Evolutionary conservation across 35 echinoderm and acorn worm genomes (phyloP), one percentile per base, ranked within the genome.

Genomic region (Ptychodera flava): DNA sequence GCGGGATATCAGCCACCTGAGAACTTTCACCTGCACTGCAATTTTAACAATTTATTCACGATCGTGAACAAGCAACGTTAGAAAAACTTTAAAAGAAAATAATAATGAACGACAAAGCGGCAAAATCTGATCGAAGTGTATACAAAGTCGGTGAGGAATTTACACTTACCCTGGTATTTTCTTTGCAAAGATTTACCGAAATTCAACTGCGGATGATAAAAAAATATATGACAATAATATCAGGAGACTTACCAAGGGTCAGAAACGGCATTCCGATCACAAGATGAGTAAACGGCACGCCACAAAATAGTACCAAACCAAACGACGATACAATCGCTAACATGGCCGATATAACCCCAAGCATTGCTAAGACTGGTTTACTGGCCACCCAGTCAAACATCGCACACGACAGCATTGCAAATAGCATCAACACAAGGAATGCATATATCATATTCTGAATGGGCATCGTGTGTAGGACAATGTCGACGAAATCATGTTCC

Each of bases 261-360:
- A 93, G 85, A 36, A 93, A 93, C 29, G 92, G 92, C 84, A 86
- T 86, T 1, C 87, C 89, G 28, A 83, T 88, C 34, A 90, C 92
- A 28, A 86, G 78, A 76, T 93, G 88, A 35, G 86, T 90, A 78
- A 85, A 89, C 1, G 92, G 92, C 33, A 93, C 84, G 33, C 88
- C 88, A 32, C 82, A 89, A 34, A 35, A 93, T 22, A 83, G 76
- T 79, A 93, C 80, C 16, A 93, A 37, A 34, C 92, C 92, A 36
- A 93, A 86, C 2, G 88, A 33, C 33, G 88, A 90, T 28, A 85
- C 78, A 27, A 90, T 80, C 30, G 92, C 92, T 16, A 93, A 80
- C 6, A 36, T 52, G 15, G 88, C 92, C 0, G 92, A 93, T 31
- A 93, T 32, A 1, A 93, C 85, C 0, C 92, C 92, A 27, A 77